Percentiles rank a stretch among this genome's conserved stretches.
These are phyloP conservation scores for Bombus confusus DNA, from an alignment of 1,140 invertebrate genomes.

Conservation along the genomic window DNA sequence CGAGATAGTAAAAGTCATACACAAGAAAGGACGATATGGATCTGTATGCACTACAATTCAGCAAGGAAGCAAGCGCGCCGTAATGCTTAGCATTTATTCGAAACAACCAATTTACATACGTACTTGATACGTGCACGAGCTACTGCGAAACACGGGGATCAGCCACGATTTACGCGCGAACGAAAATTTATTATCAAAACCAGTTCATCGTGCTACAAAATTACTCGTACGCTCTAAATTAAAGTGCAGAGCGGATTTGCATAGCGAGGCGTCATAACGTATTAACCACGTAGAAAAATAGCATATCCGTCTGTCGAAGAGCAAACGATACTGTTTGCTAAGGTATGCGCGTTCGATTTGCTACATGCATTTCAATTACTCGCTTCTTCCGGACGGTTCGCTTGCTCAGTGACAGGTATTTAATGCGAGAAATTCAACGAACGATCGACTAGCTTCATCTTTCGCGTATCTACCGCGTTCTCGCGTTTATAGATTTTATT, in stretches of 20 bases:
- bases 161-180: background rate
- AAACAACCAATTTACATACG: background rate
- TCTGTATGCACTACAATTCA: background rate
- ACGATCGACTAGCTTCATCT: background rate
- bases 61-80: background rate
- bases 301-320: background rate
- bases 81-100: background rate
- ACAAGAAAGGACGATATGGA: background rate
- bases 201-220: background rate
- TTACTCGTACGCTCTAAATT: background rate
- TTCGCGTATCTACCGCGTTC: background rate
- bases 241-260: background rate
- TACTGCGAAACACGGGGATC: background rate
- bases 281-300: background rate
- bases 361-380: background rate
- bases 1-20: background rate
- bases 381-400: background rate
- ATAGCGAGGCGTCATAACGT: background rate
- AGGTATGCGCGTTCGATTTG: background rate
- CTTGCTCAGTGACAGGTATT: background rate
- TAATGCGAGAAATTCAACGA: background rate
- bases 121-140: background rate
- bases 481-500: background rate
- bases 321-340: background rate
- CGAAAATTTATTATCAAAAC: slow-evolving; percentile 29